These are phyloP conservation scores for Elaphurus davidianus DNA, from an alignment of 2,113 vertebrate genomes.

Conservation along the genomic window DNA sequence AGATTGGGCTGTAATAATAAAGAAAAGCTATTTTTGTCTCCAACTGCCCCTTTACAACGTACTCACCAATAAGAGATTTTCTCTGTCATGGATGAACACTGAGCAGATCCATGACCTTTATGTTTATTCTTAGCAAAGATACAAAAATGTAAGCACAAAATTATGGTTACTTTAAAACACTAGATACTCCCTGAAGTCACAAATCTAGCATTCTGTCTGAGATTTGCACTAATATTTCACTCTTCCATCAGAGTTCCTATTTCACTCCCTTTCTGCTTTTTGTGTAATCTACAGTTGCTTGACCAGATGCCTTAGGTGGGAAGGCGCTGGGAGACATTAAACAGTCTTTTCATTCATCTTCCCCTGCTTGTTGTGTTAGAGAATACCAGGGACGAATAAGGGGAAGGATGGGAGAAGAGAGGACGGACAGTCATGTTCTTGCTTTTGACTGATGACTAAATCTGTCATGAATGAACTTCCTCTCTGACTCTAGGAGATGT, in stretches of 20 bases:
- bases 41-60: not conserved
- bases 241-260: not conserved
- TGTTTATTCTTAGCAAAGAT: not conserved
- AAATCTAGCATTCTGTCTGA: not conserved
- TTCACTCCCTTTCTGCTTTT: not conserved
- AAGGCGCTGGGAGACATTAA: not conserved
- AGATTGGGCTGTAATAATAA: not conserved
- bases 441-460: not conserved
- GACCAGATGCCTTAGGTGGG: not conserved
- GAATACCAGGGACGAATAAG: not conserved
- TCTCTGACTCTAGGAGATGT: not conserved
- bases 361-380: not conserved
- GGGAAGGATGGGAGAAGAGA: not conserved
- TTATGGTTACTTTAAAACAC: not conserved
- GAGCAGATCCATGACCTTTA: not conserved
- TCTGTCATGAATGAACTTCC: not conserved
- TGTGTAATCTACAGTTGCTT: not conserved
- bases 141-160: not conserved
- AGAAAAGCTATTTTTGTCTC: not conserved
- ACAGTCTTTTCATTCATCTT: not conserved
- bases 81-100: not conserved
- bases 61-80: not conserved
- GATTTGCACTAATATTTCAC: not conserved
- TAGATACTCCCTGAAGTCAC: not conserved
- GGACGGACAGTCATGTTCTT: not conserved